Evolutionary conservation across 2,113 vertebrate species (phyloP), one percentile per base, ranked within the genome.

Genomic region (Melanerpes formicivorus): DNA sequence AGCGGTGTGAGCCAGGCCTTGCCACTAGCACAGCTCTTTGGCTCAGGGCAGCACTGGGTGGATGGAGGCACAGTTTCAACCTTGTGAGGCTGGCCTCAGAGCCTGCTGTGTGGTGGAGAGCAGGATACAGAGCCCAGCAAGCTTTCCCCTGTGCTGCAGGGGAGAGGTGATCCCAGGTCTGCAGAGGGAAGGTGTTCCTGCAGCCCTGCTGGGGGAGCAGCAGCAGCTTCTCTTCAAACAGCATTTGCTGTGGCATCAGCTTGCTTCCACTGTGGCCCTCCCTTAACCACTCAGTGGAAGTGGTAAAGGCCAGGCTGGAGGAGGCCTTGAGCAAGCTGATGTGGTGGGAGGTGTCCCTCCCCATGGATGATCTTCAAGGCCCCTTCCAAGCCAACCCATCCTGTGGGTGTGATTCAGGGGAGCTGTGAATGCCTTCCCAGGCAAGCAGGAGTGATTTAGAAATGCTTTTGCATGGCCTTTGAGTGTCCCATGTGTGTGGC

Each of bases 391-490:
- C 50, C 50, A 44, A 44, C 42, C 14, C 42, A 44, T 44, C 42
- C 42, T 44, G 42, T 14, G 42, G 0, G 2, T 74, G 37, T 29
- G 30, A 56, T 84, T 85, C 80, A 40, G 23, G 60, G 58, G 64
- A 74, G 29, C 73, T 82, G 48, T 16, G 12, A 90, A 8, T 34
- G 29, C 32, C 40, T 40, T 78, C 54, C 64, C 66, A 44, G 81
- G 67, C 34, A 55, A 80, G 44, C 10, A 74, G 42, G 87, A 85
- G 70, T 83, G 29, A 56, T 92, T 78, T 93, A 92, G 89, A 94
- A 97, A 80, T 83, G 82, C 80, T 92, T 52, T 89, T 56, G 23
- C 10, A 3, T 16, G 17, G 87, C 27, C 67, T 94, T 92, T 86
- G 14, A n/a, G 64, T 73, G 27, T 67, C 84, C 63, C 63, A 42